Evolutionary conservation across 2,888 invertebrate species (phyloP), one percentile per base, ranked within the genome.

Genomic region (Eristalis arbustorum): DNA sequence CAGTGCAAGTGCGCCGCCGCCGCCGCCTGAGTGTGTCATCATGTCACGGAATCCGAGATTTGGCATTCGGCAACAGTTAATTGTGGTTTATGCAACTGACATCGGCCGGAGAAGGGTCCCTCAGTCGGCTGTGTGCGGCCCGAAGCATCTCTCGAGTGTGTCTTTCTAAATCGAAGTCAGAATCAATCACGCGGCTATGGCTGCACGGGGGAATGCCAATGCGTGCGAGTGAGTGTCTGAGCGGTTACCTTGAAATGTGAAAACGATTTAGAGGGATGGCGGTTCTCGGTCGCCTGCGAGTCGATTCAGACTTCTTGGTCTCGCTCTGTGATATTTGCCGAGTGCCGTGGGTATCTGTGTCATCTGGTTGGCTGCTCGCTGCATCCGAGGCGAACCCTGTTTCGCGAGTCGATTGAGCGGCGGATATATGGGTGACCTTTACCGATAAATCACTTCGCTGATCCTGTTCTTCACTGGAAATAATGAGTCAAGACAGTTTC

Each of bases 401-500:
- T 76, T 49, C 8, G 71, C 68, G 64, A 40, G n/a, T 37, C 63
- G 34, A 40, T 59, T 23, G 18, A 34, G 14, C 31, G 67, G 22
- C 18, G n/a, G n/a, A n/a, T 67, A 62, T 56, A 57, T 63, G 71
- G 78, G 23, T 83, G 87, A 87, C 87, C 87, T 87, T 87, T 85
- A 34, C 49, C 66, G 37, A 74, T 71, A 83, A 78, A 87, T 83
- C 87, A 87, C 74, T 68, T 75, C 62, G 40, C 57, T 87, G 87
- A 75, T 87, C 83, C 87, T 83, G 83, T 75, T 78, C 79, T 74
- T 34, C 49, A 63, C 57, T 83, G 83, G 87, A 87, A 83, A 63
- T 87, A 87, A 87, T 87, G 78, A 75, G 67, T 67, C 78, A 8
- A 64, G 87, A 87, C 83, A 79, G 77, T 61, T 77, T 66, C 66